Evolutionary conservation across 2,113 vertebrate species (phyloP), one percentile per base, ranked within the genome.

Genomic region (Poeciliopsis occidentalis): DNA sequence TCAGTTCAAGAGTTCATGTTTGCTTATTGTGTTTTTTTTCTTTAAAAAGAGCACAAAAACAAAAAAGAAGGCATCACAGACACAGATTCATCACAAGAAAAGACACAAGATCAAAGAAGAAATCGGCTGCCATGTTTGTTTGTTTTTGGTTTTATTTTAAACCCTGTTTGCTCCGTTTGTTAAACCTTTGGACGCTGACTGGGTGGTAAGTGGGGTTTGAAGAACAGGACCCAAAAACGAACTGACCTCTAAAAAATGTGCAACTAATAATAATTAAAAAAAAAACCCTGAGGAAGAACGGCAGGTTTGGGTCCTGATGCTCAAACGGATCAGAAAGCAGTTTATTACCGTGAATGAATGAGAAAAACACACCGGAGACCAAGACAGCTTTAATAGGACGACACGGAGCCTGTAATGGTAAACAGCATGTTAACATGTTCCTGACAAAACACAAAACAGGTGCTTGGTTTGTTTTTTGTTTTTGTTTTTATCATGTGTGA

Each of bases 11-110:
- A 94, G 87, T 93, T 92, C 90, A 94, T 79, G 85, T 90, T 81
- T 91, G 82, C 81, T 90, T 81, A 84, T 79, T 85, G 84, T 82
- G 63, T 83, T 76, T 73, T 73, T 70, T 81, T 80, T 84, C 65
- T 78, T 86, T 88, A 88, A 93, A 94, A 94, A 95, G 93, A 93
- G 89, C 88, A 93, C 82, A 92, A 94, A 94, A 93, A 92, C 86
- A 92, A 94, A 92, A 86, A 92, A 77, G 4, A 66, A 44, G 32
- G 89, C 92, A 94, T 92, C 91, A 94, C 93, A 94, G 92, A 95
- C 89, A 95, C 91, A 94, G 90, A 92, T 90, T 93, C 82, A 93
- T 92, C 76, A 94, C 91, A 95, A 94, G 94, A 95, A 94, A 93
- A 94, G 92, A 94, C 94, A 95, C 91, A 94, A 93, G 92, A 93